phyloP scores from a whole-genome alignment of 2,113 vertebrate species.

The Lampris incognitus region DNA sequence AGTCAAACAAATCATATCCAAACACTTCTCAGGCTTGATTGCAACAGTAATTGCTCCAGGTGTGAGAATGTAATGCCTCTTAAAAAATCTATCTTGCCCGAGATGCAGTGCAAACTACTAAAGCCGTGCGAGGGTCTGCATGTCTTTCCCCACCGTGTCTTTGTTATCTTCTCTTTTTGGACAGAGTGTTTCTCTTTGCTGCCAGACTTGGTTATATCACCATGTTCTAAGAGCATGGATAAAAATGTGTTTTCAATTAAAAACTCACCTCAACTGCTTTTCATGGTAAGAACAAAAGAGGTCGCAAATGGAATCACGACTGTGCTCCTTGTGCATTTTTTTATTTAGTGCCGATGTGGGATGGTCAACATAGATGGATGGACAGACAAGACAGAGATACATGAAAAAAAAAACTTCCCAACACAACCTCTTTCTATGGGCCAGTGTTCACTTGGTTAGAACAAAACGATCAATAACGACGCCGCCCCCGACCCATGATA shows the following conservation, averaged over 20 bases:
- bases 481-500: too few relatives aligned
- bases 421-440: too few relatives aligned
- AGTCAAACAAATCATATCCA: slow-evolving; percentile 64
- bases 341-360: slow-evolving; percentile 47
- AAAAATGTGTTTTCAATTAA: slow-evolving; percentile 80
- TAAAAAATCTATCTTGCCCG: slow-evolving; percentile 31
- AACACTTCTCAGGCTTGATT: slow-evolving; percentile 66
- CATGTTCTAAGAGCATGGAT: slow-evolving; percentile 31
- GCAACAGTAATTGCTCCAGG: slow-evolving; percentile 65
- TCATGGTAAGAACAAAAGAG: slow-evolving; percentile 43
- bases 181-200: slow-evolving; percentile 48
- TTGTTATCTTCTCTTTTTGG: slow-evolving; percentile 73
- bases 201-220: slow-evolving; percentile 75
- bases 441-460: too few relatives aligned
- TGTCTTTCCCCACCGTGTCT: slow-evolving; percentile 51
- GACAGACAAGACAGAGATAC: background rate
- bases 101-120: slow-evolving; percentile 16
- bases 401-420: background rate
- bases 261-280: slow-evolving; percentile 67
- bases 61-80: slow-evolving; percentile 55
- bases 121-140: slow-evolving; percentile 8
- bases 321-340: slow-evolving; percentile 41
- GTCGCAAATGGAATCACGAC: slow-evolving; percentile 39
- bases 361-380: background rate
- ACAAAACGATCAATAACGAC: too few relatives aligned